Evolutionary conservation across 1,140 invertebrate genomes (phyloP).

Genomic region (Amyelois transitella): DNA sequence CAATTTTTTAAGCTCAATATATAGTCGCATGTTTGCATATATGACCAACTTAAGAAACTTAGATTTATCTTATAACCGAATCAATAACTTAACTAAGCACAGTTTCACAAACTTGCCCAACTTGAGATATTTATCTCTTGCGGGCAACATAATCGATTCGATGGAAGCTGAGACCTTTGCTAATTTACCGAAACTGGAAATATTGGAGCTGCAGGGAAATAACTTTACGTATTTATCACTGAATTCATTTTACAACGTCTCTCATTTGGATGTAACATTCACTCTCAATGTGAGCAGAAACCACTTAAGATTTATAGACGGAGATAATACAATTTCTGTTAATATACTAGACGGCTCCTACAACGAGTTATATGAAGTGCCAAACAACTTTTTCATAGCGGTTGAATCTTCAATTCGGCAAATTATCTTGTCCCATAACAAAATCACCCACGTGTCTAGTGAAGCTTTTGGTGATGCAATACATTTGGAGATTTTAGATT

Average conservation of each 20-base stretch:
- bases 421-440: slow-evolving; percentile 84
- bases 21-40: slow-evolving; percentile 78
- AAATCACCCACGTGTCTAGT: slow-evolving; percentile 80
- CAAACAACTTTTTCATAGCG: slow-evolving; percentile 77
- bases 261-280: slow-evolving; percentile 76
- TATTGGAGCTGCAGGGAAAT: slow-evolving; percentile 84
- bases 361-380: slow-evolving; percentile 80
- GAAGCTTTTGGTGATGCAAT: slow-evolving; percentile 81
- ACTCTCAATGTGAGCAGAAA: slow-evolving; percentile 82
- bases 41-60: slow-evolving; percentile 81
- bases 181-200: slow-evolving; percentile 80
- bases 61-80: slow-evolving; percentile 82
- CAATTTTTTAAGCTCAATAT: slow-evolving; percentile 79
- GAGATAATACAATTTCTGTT: slow-evolving; percentile 75
- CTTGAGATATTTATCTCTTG: slow-evolving; percentile 81
- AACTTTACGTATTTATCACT: slow-evolving; percentile 79
- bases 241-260: slow-evolving; percentile 80
- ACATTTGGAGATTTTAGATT: slow-evolving; percentile 82
- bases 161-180: slow-evolving; percentile 79
- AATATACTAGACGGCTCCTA: slow-evolving; percentile 83
- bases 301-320: slow-evolving; percentile 77
- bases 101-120: slow-evolving; percentile 81
- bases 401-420: slow-evolving; percentile 78
- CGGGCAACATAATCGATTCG: slow-evolving; percentile 78
- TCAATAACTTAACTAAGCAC: slow-evolving; percentile 75